Percentiles rank a stretch among this genome's conserved stretches.
Evolutionary conservation across 2,113 vertebrate species (phyloP).

Genomic region (Clarias magur): DNA sequence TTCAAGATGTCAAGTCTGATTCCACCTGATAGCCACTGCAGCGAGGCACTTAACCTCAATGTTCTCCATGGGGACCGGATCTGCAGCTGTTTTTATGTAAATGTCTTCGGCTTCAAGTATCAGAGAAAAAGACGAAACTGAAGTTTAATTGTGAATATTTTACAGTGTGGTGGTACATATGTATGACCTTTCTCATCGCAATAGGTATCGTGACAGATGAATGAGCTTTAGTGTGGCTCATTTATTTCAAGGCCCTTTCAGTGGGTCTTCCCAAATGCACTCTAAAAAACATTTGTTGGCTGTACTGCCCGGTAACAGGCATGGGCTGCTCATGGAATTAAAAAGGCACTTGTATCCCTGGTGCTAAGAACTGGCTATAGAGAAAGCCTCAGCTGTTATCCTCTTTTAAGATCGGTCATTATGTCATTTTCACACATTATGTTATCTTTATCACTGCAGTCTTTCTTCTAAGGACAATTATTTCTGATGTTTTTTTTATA

Average conservation of each 20-base stretch:
- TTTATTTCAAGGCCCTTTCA: background rate
- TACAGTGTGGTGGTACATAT: background rate
- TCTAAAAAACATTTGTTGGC: conserved; percentile 30
- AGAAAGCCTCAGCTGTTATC: conserved; percentile 16
- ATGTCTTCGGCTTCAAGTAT: background rate
- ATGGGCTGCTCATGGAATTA: conserved; percentile 19
- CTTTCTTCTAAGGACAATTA: background rate
- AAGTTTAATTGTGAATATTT: conserved; percentile 18
- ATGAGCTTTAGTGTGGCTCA: conserved; percentile 24
- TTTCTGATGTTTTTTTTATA: background rate
- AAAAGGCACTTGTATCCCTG: conserved; percentile 7
- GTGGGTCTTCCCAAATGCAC: conserved; percentile 6
- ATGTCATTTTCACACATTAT: background rate
- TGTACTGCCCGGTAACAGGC: conserved; percentile 24
- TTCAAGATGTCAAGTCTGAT: conserved; percentile 35
- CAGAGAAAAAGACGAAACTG: background rate
- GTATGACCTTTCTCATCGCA: background rate
- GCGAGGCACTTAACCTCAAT: conserved; percentile 29
- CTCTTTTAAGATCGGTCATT: background rate
- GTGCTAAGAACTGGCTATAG: background rate
- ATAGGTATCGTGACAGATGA: conserved; percentile 24
- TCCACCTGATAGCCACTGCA: conserved; percentile 24
- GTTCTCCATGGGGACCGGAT: background rate
- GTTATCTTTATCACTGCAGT: background rate
- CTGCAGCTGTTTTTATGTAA: conserved; percentile 30